phyloP scores from a whole-genome alignment of 2,888 invertebrate species.

The Hanleya hanleyi region DNA sequence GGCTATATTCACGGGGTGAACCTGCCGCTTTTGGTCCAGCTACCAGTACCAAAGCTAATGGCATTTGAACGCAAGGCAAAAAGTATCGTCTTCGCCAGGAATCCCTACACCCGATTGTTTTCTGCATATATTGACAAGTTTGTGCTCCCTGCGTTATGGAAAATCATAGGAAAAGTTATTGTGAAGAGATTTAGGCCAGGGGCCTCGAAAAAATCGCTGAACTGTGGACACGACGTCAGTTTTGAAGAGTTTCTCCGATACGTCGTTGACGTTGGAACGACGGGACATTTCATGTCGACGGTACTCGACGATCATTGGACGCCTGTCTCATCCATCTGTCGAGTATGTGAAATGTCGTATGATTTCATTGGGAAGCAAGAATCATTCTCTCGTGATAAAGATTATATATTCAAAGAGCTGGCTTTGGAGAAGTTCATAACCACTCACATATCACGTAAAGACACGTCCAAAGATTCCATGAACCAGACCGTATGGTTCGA shows the following conservation, averaged over 20 bases:
- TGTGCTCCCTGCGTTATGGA: slow-evolving; percentile 53
- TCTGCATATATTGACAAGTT: slow-evolving; percentile 55
- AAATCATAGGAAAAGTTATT: slow-evolving; percentile 33
- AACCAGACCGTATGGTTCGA: too few species aligned
- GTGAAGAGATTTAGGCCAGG: slow-evolving; percentile 16
- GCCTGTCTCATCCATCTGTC: slow-evolving; percentile 44
- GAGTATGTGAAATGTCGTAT: slow-evolving; percentile 43
- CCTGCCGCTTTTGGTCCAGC: too few species aligned
- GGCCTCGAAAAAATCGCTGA: neutral
- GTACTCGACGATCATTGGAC: slow-evolving; percentile 47
- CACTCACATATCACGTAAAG: neutral
- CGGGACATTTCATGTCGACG: neutral
- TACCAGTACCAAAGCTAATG: too few species aligned
- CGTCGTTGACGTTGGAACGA: slow-evolving; percentile 23
- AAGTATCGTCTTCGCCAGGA: slow-evolving; percentile 37
- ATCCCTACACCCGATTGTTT: slow-evolving; percentile 52
- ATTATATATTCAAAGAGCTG: slow-evolving; percentile 27
- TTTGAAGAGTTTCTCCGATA: slow-evolving; percentile 43
- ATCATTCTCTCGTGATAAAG: slow-evolving; percentile 41
- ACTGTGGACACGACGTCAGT: slow-evolving; percentile 50
- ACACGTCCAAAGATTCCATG: too few species aligned
- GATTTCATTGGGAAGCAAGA: slow-evolving; percentile 43
- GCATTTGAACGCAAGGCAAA: too few species aligned
- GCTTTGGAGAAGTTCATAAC: neutral
- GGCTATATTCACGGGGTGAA: too few species aligned